These are phyloP conservation scores for Apogon talboti DNA, from an alignment of 2,797 vertebrate genomes.

Conservation along the genomic window DNA sequence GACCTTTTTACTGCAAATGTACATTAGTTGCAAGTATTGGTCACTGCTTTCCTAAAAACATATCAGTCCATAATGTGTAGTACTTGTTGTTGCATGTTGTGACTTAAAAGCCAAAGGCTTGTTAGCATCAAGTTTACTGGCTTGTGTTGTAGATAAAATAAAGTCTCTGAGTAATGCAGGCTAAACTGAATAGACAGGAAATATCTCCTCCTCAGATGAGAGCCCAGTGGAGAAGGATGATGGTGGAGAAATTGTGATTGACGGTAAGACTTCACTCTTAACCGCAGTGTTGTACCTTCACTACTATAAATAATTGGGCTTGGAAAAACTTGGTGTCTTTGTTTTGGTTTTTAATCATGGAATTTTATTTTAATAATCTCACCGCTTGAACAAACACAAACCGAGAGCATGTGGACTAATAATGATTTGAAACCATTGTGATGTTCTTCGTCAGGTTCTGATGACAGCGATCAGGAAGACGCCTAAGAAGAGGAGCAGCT, in stretches of 20 bases:
- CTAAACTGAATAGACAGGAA: constrained; percentile 66
- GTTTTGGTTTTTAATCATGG: neutral
- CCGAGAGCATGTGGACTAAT: neutral
- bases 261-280: constrained; percentile 71
- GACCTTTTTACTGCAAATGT: no score
- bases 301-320: constrained; percentile 15
- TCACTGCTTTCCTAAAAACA: no score
- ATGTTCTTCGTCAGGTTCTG: constrained; percentile 71
- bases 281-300: constrained; percentile 40
- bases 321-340: neutral
- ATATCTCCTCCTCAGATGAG: constrained; percentile 76
- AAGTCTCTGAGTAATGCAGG: constrained; percentile 53
- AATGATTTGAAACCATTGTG: neutral
- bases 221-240: constrained; percentile 74
- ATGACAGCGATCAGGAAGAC: constrained; percentile 82
- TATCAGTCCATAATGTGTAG: neutral
- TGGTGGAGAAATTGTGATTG: constrained; percentile 80
- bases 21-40: no score
- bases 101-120: neutral
- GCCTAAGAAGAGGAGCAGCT: constrained; percentile 68
- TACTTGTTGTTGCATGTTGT: constrained; percentile 3
- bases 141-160: constrained; percentile 47
- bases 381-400: neutral
- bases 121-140: constrained; percentile 5
- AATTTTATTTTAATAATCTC: no score